A percentile compares a stretch with the other conserved stretches of the same genome.
These are phyloP conservation scores for Actenoides hombroni DNA, from an alignment of 2,113 vertebrate species.

Conservation along the genomic window DNA sequence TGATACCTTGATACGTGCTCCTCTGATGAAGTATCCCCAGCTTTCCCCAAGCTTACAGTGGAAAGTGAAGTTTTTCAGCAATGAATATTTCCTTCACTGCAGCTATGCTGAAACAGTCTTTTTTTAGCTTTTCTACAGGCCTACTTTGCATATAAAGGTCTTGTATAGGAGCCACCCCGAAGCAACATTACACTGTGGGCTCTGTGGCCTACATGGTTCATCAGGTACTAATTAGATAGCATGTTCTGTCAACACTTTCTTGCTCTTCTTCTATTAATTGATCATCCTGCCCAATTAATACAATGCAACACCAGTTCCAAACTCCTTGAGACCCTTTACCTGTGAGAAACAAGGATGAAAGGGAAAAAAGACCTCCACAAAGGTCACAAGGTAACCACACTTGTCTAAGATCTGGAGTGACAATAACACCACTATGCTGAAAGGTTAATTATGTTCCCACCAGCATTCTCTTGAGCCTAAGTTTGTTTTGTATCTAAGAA, in stretches of 20 bases:
- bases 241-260: slow-evolving; percentile 76
- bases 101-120: neutral
- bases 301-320: slow-evolving; percentile 36
- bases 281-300: slow-evolving; percentile 77
- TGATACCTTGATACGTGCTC: rapidly evolving
- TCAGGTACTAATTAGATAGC: slow-evolving; percentile 76
- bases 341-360: slow-evolving; percentile 21
- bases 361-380: neutral
- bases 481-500: neutral
- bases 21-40: neutral
- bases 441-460: slow-evolving; percentile 42
- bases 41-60: neutral
- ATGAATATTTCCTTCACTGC: neutral
- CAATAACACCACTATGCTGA: neutral
- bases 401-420: neutral
- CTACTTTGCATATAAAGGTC: slow-evolving; percentile 13
- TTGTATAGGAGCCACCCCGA: neutral
- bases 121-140: slow-evolving; percentile 16
- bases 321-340: slow-evolving; percentile 57
- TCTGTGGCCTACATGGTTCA: slow-evolving; percentile 70
- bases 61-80: neutral
- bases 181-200: slow-evolving; percentile 34
- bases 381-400: neutral
- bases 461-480: neutral
- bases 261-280: slow-evolving; percentile 76